Conservation (phyloP, 2,888 invertebrate species). For the Synergus umbraculus region DNA sequence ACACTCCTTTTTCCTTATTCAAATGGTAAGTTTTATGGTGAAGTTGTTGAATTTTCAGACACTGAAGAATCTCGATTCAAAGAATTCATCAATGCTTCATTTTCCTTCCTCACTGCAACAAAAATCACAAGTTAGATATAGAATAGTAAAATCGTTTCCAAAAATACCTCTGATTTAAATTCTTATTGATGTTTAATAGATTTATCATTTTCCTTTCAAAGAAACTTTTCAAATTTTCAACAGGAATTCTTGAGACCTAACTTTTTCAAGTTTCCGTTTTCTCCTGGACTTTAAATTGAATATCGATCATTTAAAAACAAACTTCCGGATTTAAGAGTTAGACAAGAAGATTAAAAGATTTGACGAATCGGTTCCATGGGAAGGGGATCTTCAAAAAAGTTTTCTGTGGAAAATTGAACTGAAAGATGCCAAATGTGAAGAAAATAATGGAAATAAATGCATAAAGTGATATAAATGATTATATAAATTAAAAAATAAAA, state of each 20-base stretch:
- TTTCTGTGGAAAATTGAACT: not conserved
- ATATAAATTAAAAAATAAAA: not conserved
- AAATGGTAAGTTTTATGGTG: slow-evolving; percentile 46
- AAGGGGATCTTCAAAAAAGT: not conserved
- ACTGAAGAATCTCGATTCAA: slow-evolving; percentile 79
- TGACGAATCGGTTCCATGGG: not conserved
- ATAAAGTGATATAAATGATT: not conserved
- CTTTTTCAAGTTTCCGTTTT: not conserved
- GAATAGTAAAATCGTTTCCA: not conserved
- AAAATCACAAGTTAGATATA: slow-evolving; percentile 60
- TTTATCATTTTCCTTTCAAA: not conserved
- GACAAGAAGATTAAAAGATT: not conserved
- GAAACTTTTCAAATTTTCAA: not conserved
- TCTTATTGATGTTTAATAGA: not conserved
- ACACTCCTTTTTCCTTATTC: slow-evolving; percentile 41
- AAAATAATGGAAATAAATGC: not conserved
- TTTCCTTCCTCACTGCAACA: slow-evolving; percentile 91
- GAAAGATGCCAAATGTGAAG: not conserved
- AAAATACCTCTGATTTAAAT: not conserved
- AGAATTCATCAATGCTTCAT: slow-evolving; percentile 91
- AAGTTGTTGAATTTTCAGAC: slow-evolving; percentile 62
- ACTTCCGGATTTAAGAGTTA: not conserved
- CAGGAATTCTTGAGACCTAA: not conserved
- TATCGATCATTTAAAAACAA: slow-evolving; percentile 23
- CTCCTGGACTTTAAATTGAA: not conserved